Base-by-base conservation (phyloP, 2,888 invertebrate species). In the Phrixothrix hirtus region DNA sequence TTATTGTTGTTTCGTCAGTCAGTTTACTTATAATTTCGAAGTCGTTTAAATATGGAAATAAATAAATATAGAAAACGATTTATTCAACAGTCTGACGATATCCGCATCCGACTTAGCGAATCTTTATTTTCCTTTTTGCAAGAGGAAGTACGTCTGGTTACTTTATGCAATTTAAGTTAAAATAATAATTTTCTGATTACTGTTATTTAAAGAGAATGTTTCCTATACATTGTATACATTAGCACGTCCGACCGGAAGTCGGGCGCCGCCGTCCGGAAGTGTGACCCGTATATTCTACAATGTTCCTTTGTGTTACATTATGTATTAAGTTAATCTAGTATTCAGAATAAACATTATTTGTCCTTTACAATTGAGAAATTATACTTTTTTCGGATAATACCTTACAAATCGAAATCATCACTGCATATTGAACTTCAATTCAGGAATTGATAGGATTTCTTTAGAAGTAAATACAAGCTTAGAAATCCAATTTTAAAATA, bases 241-340 rank as follows among this genome's bases (percentile, higher is more conserved):
- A 57, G 48, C 46, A 50, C 60, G 57, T 47, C 60, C 50, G 51
- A 45, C 57, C 60, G 60, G 58, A 60, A 58, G 55, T 11, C 42
- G 51, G 27, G 43, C 54, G 47, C 53, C 53, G 55, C 30, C 50
- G 35, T 49, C 58, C 60, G 60, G 60, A 60, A 60, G 58, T 56
- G 45, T 55, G 58, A 48, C 57, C 55, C 57, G 58, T 57, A 52
- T 60, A 57, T 60, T 58, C 58, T 58, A 41, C 46, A 48, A 55
- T 46, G 48, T 38, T 43, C 39, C 55, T 52, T 49, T 43, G 31
- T 35, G 39, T 42, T 35, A 41, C 52, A 50, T 55, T 58, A 53
- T 50, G 48, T 54, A 48, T 30, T 16, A 21, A 25, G 30, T 15
- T 54, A 54, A 54, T 52, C 46, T 52, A 52, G 32, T 31, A 27